phyloP scores from a whole-genome alignment of 2,797 vertebrate genomes.

The Notolabrus celidotus region DNA sequence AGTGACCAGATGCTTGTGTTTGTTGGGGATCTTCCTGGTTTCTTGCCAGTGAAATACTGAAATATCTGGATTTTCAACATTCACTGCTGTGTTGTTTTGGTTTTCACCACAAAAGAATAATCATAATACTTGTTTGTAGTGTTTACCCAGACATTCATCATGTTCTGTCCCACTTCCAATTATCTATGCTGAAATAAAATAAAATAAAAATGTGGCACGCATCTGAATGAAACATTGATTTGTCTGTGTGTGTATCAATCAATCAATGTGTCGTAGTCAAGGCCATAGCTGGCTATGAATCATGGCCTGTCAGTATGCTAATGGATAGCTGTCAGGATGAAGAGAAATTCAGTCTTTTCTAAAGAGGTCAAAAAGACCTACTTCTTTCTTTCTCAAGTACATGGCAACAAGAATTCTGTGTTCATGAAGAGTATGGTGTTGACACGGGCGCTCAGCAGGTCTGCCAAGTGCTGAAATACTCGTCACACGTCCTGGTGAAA shows the following conservation, averaged over 20 bases:
- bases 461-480: neutral
- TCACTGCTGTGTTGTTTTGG: too few species aligned
- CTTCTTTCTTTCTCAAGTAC: neutral
- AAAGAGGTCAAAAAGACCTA: neutral
- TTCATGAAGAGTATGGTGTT: neutral
- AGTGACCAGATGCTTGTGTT: too few species aligned
- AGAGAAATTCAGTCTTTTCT: neutral
- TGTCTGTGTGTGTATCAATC: slow-evolving; percentile 2
- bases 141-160: neutral
- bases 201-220: neutral
- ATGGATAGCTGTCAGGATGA: neutral
- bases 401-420: neutral
- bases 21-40: neutral
- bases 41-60: too few species aligned
- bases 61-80: too few species aligned
- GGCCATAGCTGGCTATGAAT: slow-evolving; percentile 4
- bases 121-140: neutral
- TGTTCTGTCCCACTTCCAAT: neutral
- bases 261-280: slow-evolving; percentile 7
- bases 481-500: neutral
- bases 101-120: neutral
- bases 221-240: slow-evolving; percentile 6
- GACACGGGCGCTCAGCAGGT: neutral
- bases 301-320: slow-evolving; percentile 7
- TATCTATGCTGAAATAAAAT: neutral